Percentiles rank a stretch among this genome's conserved stretches.
These are phyloP conservation scores for Labroides dimidiatus DNA, from an alignment of 2,797 vertebrate species.

Conservation along the genomic window DNA sequence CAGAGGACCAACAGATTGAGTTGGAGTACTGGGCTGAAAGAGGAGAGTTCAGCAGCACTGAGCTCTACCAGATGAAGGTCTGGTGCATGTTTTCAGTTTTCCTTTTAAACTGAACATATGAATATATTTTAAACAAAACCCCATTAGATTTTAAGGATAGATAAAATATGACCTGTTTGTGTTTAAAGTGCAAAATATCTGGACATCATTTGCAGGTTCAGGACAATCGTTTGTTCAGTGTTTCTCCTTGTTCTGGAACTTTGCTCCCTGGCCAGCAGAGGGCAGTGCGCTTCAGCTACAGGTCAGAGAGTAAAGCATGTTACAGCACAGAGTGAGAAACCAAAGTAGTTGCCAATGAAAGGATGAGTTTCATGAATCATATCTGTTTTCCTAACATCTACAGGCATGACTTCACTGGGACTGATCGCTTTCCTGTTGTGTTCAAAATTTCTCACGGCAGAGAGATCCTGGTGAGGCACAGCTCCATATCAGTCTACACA, in stretches of 20 bases:
- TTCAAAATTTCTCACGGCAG: slow-evolving; percentile 91
- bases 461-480: slow-evolving; percentile 91
- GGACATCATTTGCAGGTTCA: slow-evolving; percentile 65
- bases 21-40: slow-evolving; percentile 89
- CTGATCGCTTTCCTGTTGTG: slow-evolving; percentile 88
- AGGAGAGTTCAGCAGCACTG: slow-evolving; percentile 82
- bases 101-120: background rate
- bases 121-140: background rate
- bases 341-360: background rate
- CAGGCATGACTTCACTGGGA: slow-evolving; percentile 89
- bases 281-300: slow-evolving; percentile 88
- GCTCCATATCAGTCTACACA: too few species aligned
- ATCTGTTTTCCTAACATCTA: slow-evolving; percentile 15
- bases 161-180: background rate
- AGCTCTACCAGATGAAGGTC: slow-evolving; percentile 90
- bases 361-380: background rate
- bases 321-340: background rate
- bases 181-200: background rate
- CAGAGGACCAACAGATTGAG: slow-evolving; percentile 90
- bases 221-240: slow-evolving; percentile 87
- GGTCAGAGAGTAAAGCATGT: slow-evolving; percentile 75
- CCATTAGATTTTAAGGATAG: background rate
- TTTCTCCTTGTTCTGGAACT: slow-evolving; percentile 87
- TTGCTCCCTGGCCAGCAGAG: slow-evolving; percentile 88
- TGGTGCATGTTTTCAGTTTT: background rate